A percentile compares a stretch with the other conserved stretches of the same genome.
These are phyloP conservation scores for Columba janthina DNA, from an alignment of 2,113 vertebrate species.

Conservation along the genomic window DNA sequence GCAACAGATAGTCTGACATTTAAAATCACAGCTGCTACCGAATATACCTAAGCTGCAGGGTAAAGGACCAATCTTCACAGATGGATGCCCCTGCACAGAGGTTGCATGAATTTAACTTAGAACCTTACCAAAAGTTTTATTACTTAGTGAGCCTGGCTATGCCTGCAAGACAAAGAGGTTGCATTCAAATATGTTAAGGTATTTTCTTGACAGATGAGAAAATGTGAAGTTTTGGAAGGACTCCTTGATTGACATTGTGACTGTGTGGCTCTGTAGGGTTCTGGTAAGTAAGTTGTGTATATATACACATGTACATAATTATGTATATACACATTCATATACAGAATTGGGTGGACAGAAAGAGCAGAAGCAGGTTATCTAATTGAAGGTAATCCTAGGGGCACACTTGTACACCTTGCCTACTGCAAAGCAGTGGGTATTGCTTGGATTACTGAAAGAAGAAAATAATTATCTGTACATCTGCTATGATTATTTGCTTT, in stretches of 20 bases:
- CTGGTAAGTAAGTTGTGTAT: not conserved
- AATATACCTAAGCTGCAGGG: not conserved
- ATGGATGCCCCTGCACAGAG: not conserved
- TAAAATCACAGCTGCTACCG: not conserved
- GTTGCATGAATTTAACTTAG: not conserved
- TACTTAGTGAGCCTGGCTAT: not conserved
- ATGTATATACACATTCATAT: not conserved
- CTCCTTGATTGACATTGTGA: not conserved
- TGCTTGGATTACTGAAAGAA: not conserved
- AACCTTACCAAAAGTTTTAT: not conserved
- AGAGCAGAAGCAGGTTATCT: not conserved
- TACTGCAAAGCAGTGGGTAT: not conserved
- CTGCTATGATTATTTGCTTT: not conserved
- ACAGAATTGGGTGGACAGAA: not conserved
- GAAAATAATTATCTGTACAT: not conserved
- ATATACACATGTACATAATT: accelerated
- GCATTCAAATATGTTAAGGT: not conserved
- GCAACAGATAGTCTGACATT: not conserved
- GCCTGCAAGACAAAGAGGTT: not conserved
- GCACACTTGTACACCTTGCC: not conserved
- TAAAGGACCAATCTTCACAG: not conserved
- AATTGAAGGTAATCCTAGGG: not conserved
- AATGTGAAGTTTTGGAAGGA: not conserved
- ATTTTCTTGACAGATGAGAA: not conserved
- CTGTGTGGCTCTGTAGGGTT: not conserved